phyloP scores from a whole-genome alignment of 2,113 vertebrate species.

The Gnathonemus echidnorhynchus region DNA sequence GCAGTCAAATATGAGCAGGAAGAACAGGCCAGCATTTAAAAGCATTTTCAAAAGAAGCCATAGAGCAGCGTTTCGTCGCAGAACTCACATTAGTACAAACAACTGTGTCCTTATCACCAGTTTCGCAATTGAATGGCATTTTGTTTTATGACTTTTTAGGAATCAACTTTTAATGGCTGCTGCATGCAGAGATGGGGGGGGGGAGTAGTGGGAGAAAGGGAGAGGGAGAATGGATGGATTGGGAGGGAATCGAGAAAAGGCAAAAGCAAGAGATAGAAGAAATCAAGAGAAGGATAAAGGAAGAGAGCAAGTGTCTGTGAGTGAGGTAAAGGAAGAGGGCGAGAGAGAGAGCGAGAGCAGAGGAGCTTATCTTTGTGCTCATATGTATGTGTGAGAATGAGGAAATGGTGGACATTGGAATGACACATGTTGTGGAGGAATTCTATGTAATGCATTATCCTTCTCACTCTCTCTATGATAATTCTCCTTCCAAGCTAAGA shows the following conservation, averaged over 20 bases:
- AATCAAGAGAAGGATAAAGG: not conserved
- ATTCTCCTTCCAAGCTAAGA: not conserved
- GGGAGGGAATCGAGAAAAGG: not conserved
- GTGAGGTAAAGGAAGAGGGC: not conserved
- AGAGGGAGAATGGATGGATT: not conserved
- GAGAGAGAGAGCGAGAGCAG: not conserved
- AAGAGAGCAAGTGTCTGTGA: not conserved
- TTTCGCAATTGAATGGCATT: not conserved
- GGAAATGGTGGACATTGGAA: not conserved
- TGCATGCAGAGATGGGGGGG: not conserved
- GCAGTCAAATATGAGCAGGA: not conserved
- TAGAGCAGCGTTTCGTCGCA: not conserved
- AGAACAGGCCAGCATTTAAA: not conserved
- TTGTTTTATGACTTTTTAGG: not conserved
- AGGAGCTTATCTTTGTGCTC: not conserved
- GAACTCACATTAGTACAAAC: not conserved
- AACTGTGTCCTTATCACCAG: not conserved
- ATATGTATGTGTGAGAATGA: not conserved
- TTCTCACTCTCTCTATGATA: not conserved
- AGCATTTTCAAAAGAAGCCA: not conserved
- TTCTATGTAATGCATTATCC: not conserved
- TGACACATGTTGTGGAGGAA: not conserved
- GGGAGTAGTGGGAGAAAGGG: not conserved
- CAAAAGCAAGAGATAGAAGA: not conserved
- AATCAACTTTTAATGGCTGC: not conserved